Conservation (phyloP, 2,797 vertebrate genomes). For the Dendrocincla fuliginosa region DNA sequence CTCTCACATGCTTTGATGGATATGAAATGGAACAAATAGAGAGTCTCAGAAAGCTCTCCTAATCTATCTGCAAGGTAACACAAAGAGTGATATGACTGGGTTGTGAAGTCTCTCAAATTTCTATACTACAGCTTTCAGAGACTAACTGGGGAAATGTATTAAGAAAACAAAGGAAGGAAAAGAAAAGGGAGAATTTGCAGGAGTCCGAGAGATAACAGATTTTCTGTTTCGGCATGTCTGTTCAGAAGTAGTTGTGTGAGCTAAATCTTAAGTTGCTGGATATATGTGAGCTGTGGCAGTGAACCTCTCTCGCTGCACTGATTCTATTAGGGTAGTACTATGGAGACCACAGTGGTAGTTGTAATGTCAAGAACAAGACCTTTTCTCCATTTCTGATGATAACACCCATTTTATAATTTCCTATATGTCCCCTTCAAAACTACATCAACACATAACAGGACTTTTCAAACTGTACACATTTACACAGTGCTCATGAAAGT, state of each 20-base stretch:
- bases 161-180: conserved; percentile 3
- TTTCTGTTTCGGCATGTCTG: neutral
- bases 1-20: neutral
- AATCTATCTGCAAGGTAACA: neutral
- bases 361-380: neutral
- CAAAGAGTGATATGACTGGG: neutral
- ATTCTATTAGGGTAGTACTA: neutral
- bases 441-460: neutral
- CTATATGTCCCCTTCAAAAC: neutral
- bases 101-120: neutral
- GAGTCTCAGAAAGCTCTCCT: neutral
- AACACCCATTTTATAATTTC: neutral
- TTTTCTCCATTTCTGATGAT: neutral
- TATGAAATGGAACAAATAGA: neutral
- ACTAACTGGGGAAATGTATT: neutral
- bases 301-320: neutral
- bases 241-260: neutral
- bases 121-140: neutral
- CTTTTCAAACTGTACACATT: neutral
- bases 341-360: neutral
- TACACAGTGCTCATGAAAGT: neutral
- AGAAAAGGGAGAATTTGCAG: neutral
- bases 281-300: neutral
- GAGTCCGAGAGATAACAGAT: neutral
- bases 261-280: neutral